phyloP scores from a whole-genome alignment of 2,888 invertebrate species.

The Aethes cnicana region DNA sequence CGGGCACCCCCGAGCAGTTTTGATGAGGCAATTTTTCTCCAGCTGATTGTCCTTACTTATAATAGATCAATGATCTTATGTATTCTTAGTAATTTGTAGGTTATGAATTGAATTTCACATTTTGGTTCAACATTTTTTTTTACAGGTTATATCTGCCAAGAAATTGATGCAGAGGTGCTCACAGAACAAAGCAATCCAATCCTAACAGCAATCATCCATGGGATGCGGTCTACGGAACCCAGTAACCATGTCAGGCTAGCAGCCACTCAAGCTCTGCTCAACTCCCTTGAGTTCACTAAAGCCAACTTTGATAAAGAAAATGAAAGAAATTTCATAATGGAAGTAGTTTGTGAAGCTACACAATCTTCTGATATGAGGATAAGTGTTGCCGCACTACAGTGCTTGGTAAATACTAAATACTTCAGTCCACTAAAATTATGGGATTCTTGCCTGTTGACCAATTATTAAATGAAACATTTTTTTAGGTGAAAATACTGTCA shows the following conservation, averaged over 20 bases:
- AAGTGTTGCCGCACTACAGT: slow-evolving; percentile 97
- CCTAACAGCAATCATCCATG: slow-evolving; percentile 98
- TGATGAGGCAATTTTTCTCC: too few species aligned
- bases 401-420: slow-evolving; percentile 86
- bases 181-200: slow-evolving; percentile 97
- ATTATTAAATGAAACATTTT: neutral
- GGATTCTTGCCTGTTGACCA: neutral
- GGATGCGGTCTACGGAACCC: slow-evolving; percentile 97
- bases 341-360: slow-evolving; percentile 99
- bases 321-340: slow-evolving; percentile 99
- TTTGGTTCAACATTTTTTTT: slow-evolving; percentile 21
- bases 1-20: too few species aligned
- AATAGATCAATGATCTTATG: too few species aligned
- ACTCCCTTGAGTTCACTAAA: slow-evolving; percentile 99
- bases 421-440: neutral
- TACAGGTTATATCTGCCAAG: slow-evolving; percentile 95
- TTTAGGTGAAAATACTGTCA: slow-evolving; percentile 93
- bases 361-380: slow-evolving; percentile 96
- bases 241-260: slow-evolving; percentile 97
- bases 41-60: too few species aligned
- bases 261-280: slow-evolving; percentile 97
- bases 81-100: too few species aligned
- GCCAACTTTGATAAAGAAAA: slow-evolving; percentile 98
- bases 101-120: too few species aligned
- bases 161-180: slow-evolving; percentile 96